Evolutionary conservation across 2,113 vertebrate species (phyloP), one percentile per base, ranked within the genome.

Genomic region (Castor canadensis): DNA sequence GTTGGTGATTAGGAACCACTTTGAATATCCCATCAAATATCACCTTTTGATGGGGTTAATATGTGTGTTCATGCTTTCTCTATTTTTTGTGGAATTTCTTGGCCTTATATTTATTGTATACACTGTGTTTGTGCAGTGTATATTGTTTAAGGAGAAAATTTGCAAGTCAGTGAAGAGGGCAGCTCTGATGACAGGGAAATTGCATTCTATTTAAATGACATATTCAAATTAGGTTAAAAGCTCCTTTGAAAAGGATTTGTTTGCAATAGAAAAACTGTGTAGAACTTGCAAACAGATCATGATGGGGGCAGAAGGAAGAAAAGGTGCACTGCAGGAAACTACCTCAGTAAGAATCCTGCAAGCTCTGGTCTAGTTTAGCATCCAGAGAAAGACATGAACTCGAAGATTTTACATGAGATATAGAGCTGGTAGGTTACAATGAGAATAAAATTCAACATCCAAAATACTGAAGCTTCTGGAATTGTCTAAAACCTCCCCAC

Each of bases 11-110:
- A 87, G 79, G 76, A 97, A 83, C 94, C 76, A 82, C 77, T 9
- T 52, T 95, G 86, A 93, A 77, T 93, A 96, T 38, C 79, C 76
- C 62, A 90, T 96, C 90, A 97, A 92, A 71, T 93, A 90, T 82
- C 92, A 54, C 47, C 47, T 88, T 97, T 93, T 97, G 94, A 96
- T 96, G 85, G 85, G 69, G 92, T 96, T 95, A 97, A 96, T 96
- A 91, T 97, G 88, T 96, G 94, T 96, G 94, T 91, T 97, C 92
- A 96, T 96, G 20, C 73, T 69, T 93, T 94, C 73, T 83, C 80
- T 88, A 49, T 72, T 96, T 79, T 43, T 6, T 71, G 72, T 40
- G 19, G 43, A 58, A 58, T 90, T 92, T 86, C 81, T 73, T 92
- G 76, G 54, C 56, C 77, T 92, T 90, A 75, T 77, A 62, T 79